Conservation (phyloP, 2,888 invertebrate genomes). For the Leptopilina drosophilae region DNA sequence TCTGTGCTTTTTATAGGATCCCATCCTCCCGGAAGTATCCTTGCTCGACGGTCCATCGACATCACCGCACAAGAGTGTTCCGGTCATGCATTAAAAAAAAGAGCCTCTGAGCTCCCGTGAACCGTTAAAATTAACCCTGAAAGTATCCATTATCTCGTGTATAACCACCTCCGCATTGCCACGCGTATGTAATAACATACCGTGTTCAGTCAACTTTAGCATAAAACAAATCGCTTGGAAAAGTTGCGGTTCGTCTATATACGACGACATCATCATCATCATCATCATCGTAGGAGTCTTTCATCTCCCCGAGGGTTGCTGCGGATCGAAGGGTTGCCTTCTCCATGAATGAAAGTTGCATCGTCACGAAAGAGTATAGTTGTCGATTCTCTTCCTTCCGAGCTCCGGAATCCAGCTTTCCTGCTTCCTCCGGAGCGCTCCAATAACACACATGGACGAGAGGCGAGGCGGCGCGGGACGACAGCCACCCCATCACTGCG, state of each 20-base stretch:
- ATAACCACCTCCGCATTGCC: background rate
- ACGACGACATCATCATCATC: too few species aligned
- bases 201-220: slow-evolving; percentile 27
- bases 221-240: slow-evolving; percentile 11
- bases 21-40: background rate
- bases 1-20: too few species aligned
- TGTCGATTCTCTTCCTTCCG: background rate
- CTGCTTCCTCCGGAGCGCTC: background rate
- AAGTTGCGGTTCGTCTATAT: background rate
- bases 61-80: background rate
- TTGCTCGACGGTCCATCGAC: background rate
- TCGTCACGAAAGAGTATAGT: slow-evolving; percentile 17
- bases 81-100: background rate
- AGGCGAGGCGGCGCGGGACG: background rate
- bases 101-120: background rate
- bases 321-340: background rate
- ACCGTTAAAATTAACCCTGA: slow-evolving; percentile 13
- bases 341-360: slow-evolving; percentile 27
- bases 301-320: background rate
- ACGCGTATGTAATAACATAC: background rate
- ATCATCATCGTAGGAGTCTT: background rate
- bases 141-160: background rate
- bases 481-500: slow-evolving; percentile 8
- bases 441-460: background rate
- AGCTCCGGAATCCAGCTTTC: background rate